Conservation (phyloP, 2,888 invertebrate species). For the Plutella xylostella region DNA sequence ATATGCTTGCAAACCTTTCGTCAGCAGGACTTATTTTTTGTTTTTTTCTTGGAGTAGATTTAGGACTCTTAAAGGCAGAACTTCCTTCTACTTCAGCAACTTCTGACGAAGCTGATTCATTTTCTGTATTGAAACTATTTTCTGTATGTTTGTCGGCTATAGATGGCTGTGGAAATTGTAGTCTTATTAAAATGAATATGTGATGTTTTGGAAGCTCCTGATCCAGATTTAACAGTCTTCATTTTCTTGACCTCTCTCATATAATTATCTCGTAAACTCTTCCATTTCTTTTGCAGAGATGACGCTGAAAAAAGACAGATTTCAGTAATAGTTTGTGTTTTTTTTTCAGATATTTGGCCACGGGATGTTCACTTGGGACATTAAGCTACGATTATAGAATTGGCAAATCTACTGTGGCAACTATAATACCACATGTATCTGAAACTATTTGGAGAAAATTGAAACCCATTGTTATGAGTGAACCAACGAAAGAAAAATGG, state of each 20-base stretch:
- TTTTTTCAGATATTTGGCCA: slow-evolving; percentile 1
- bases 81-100: slow-evolving; percentile 17
- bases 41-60: slow-evolving; percentile 6
- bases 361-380: slow-evolving; percentile 19
- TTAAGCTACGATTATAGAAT: slow-evolving; percentile 17
- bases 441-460: not conserved
- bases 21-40: slow-evolving; percentile 19
- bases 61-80: slow-evolving; percentile 10
- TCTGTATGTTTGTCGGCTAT: no score
- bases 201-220: no score
- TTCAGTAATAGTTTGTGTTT: slow-evolving; percentile 17
- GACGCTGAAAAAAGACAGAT: slow-evolving; percentile 16
- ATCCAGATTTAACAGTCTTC: no score
- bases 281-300: slow-evolving; percentile 20
- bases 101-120: slow-evolving; percentile 18
- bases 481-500: slow-evolving; percentile 19
- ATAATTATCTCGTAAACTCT: no score
- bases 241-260: no score
- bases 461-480: slow-evolving; percentile 15
- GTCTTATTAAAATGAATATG: no score
- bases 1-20: slow-evolving; percentile 20
- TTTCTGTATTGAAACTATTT: slow-evolving; percentile 21
- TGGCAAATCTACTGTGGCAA: not conserved
- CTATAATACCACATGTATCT: not conserved
- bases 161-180: no score